These are phyloP conservation scores for Eledone cirrhosa DNA, from an alignment of 2,888 invertebrate genomes.

Conservation along the genomic window DNA sequence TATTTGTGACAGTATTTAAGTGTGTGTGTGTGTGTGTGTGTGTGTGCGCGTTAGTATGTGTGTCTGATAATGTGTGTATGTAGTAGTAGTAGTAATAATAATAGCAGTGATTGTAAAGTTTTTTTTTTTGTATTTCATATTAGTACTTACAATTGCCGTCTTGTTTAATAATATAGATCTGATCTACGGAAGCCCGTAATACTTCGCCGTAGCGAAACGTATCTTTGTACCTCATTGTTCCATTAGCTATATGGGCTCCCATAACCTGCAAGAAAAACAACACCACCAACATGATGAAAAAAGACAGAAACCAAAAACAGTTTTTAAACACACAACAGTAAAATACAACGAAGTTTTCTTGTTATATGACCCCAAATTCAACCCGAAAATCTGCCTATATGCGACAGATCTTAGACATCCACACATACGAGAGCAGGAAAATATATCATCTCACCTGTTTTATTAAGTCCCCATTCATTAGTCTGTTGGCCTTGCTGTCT, in stretches of 20 bases:
- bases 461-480: conserved; percentile 4
- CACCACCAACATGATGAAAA: not conserved
- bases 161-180: conserved; percentile 26
- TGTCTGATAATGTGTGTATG: too few relatives aligned
- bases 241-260: conserved; percentile 26
- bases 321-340: too few relatives aligned
- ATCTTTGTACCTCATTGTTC: conserved; percentile 17
- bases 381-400: too few relatives aligned
- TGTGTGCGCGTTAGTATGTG: too few relatives aligned
- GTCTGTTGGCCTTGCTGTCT: not conserved
- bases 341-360: conserved; percentile 4
- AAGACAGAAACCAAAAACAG: too few relatives aligned
- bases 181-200: conserved; percentile 5
- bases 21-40: too few relatives aligned
- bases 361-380: conserved; percentile 1
- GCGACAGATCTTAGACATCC: too few relatives aligned
- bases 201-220: conserved; percentile 26
- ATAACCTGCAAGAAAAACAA: conserved; percentile 11
- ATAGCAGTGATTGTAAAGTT: too few relatives aligned
- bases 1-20: too few relatives aligned
- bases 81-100: too few relatives aligned
- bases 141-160: conserved; percentile 11
- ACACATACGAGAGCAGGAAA: not conserved
- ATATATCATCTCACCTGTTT: not conserved
- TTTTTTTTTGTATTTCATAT: too few relatives aligned